phyloP scores from a whole-genome alignment of 2,888 invertebrate species.

The Camptogramma bilineatum region DNA sequence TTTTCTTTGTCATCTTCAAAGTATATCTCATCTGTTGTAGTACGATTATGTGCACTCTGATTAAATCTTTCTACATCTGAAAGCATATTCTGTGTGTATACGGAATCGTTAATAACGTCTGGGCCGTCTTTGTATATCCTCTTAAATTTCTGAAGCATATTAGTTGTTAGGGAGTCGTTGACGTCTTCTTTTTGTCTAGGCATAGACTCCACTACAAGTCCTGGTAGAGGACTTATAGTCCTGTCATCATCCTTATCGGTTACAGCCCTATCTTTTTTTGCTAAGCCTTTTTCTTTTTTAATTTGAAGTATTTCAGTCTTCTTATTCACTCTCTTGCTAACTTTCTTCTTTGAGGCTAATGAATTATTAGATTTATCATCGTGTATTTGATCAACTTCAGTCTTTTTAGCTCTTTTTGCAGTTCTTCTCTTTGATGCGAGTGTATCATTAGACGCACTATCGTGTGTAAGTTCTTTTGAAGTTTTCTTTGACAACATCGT shows the following conservation, averaged over 20 bases:
- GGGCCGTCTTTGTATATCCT: conserved; percentile 55
- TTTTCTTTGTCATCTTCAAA: conserved; percentile 32
- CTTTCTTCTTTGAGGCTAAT: conserved; percentile 13
- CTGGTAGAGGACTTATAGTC: conserved; percentile 69
- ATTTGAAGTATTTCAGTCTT: conserved; percentile 35
- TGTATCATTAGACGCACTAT: conserved; percentile 18
- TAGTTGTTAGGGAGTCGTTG: conserved; percentile 55
- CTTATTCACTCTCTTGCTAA: conserved; percentile 16
- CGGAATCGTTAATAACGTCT: conserved; percentile 52
- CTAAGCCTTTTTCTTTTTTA: conserved; percentile 34
- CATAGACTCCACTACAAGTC: conserved; percentile 63
- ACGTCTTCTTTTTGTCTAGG: conserved; percentile 44
- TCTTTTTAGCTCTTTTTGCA: conserved; percentile 29
- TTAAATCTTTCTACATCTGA: conserved; percentile 55
- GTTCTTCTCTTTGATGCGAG: conserved; percentile 37
- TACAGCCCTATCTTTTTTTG: conserved; percentile 37
- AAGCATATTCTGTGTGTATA: conserved; percentile 62
- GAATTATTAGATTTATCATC: conserved; percentile 1
- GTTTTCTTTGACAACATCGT: conserved; percentile 1
- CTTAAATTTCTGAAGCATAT: conserved; percentile 61
- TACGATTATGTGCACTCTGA: conserved; percentile 43
- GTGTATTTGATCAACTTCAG: not conserved
- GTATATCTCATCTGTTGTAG: conserved; percentile 47
- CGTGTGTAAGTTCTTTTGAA: conserved; percentile 2
- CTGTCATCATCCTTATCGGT: conserved; percentile 48